Base-by-base conservation (phyloP, 2,113 vertebrate species). In the Otus sunia region DNA sequence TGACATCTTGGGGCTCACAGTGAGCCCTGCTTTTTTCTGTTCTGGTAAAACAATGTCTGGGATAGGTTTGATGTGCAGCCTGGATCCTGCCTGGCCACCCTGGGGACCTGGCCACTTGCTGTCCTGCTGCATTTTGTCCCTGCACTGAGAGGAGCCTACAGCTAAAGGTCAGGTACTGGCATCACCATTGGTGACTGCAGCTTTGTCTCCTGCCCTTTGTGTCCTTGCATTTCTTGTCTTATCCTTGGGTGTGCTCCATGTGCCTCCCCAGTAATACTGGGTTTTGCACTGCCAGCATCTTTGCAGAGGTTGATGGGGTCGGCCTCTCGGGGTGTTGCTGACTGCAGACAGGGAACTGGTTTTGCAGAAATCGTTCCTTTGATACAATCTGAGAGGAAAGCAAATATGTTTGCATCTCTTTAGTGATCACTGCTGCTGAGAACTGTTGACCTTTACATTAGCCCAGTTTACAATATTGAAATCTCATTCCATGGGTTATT, bases 121-220 rank as follows among this genome's bases (percentile, higher is more conserved):
- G 36, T 20, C 13, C 59, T 76, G 36, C 45, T 41, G 26, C 6
- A 0, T 27, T 10, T 22, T 71, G 60, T 45, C 47, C 60, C 37
- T 18, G 84, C 5, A 0, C 36, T 1, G 0, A 1, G 8, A 69
- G 73, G 17, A 71, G 41, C 41, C 53, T 2, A 1, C 37, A 20
- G 79, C 37, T 34, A 9, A 4, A 19, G 58, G 23, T 25, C 36
- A 9, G 52, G 56, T 20, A 1, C 15, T 32, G 74, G 47, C 69
- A 9, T 2, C 0, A 0, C 43, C 4, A 0, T 3, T 17, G 11
- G 62, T 11, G 71, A 3, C 47, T 17, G 43, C 76, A 36, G 80
- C 41, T 37, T 13, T 36, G 36, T 45, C 43, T 27, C 39, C 39
- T 75, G 25, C 60, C 27, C 4, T 1, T 43, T 4, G n/a, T 2